Evolutionary conservation across 2,113 vertebrate species (phyloP), one percentile per base, ranked within the genome.

Genomic region (Halcyon senegalensis): DNA sequence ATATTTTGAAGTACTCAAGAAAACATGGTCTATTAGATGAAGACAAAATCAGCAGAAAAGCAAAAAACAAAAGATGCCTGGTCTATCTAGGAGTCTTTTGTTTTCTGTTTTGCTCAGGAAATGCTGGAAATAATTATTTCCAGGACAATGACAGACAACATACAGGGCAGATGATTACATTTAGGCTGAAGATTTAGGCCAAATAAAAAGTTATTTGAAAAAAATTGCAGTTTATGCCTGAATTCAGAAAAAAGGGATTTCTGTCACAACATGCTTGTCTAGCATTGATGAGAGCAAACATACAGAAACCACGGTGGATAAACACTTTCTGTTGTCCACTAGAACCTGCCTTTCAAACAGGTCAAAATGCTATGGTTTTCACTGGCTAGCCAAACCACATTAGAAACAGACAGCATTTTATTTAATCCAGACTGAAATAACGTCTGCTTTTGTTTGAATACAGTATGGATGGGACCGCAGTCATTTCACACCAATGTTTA

Each of bases 1-100:
- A 92, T 93, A 95, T 48, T 93, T 95, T 76, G 93, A 97, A 96
- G 74, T 55, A 87, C 76, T 96, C 92, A 90, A 81, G 91, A 96
- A 98, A 96, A 93, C 31, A 92, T 1, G 55, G 79, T 55, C 72
- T 75, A 77, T 76, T 69, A 93, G 63, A 89, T 12, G 70, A 75
- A 62, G 76, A 89, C 48, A 86, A 62, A 79, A 96, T 62, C 55
- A 67, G 44, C 58, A 87, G 73, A 88, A 82, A 59, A 64, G 44
- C 60, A 92, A 73, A 78, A 62, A 16, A 88, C 77, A 89, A 95
- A 94, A 39, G 39, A 20, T 64, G 80, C 35, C 35, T 64, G 35
- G 31, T 79, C 51, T 76, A 50, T 88, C 21, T 63, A 88, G 43
- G 63, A 80, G 20, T 84, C 84, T 39, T 67, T 88, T 87, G 75